Evolutionary conservation across 2,888 invertebrate genomes (phyloP).

Genomic region (Cheilosia scutellata): DNA sequence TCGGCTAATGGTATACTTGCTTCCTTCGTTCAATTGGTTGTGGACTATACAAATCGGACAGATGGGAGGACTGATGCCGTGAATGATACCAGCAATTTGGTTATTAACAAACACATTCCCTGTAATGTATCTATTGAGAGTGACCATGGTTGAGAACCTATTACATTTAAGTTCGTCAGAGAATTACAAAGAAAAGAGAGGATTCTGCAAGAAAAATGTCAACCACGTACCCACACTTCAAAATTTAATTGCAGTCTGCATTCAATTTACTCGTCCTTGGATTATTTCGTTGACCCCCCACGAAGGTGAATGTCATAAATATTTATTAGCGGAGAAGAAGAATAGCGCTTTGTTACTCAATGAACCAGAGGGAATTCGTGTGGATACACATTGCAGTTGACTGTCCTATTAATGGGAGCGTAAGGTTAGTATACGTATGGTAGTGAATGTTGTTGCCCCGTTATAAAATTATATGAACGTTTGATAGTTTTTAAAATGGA

Average conservation of each 20-base stretch:
- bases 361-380: not conserved
- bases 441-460: not conserved
- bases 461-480: no score
- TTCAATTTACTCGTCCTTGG: not conserved
- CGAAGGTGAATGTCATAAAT: constrained; percentile 6
- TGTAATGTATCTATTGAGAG: no score
- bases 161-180: no score
- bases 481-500: no score
- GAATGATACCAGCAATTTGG: constrained; percentile 2
- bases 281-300: not conserved
- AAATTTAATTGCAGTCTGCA: not conserved
- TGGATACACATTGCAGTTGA: constrained; percentile 10
- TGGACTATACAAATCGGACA: not conserved
- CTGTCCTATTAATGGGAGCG: not conserved
- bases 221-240: not conserved
- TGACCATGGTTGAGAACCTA: no score
- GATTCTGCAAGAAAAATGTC: not conserved
- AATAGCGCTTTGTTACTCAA: not conserved
- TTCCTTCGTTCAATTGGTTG: not conserved
- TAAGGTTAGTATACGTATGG: not conserved
- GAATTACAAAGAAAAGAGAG: no score
- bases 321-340: constrained; percentile 5
- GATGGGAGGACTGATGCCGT: not conserved
- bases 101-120: not conserved
- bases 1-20: constrained; percentile 22